Evolutionary conservation across 2,797 vertebrate species (phyloP).

Genomic region (Astyanax mexicanus): DNA sequence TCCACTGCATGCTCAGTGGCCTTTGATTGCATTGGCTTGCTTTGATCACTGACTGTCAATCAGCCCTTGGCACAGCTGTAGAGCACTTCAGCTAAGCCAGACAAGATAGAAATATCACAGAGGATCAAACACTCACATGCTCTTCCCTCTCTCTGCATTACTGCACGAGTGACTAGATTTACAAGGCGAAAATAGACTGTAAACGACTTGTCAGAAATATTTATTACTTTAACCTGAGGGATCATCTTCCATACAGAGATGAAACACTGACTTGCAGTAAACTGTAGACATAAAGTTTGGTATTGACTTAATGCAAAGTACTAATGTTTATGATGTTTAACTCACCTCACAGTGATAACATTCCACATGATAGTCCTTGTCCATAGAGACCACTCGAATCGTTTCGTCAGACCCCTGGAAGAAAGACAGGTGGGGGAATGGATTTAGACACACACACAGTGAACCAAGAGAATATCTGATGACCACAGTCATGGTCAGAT

Average conservation of each 20-base stretch:
- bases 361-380: slow-evolving; percentile 95
- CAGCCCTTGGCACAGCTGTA: slow-evolving; percentile 38
- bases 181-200: neutral
- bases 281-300: neutral
- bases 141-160: neutral
- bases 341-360: slow-evolving; percentile 96
- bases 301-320: neutral
- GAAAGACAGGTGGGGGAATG: slow-evolving; percentile 38
- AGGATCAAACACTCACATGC: neutral
- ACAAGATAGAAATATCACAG: slow-evolving; percentile 14
- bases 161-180: neutral
- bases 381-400: slow-evolving; percentile 96
- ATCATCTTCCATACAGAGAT: neutral
- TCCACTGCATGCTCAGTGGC: slow-evolving; percentile 41
- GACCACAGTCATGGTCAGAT: neutral
- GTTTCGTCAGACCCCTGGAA: slow-evolving; percentile 94
- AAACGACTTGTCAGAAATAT: neutral
- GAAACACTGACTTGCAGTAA: neutral
- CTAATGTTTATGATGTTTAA: slow-evolving; percentile 9
- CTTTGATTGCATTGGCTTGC: slow-evolving; percentile 40
- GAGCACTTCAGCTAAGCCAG: slow-evolving; percentile 50
- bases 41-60: slow-evolving; percentile 58
- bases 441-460: neutral
- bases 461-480: neutral
- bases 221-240: neutral